Evolutionary conservation across 2,113 vertebrate species (phyloP).

Genomic region (Crocuta crocuta): DNA sequence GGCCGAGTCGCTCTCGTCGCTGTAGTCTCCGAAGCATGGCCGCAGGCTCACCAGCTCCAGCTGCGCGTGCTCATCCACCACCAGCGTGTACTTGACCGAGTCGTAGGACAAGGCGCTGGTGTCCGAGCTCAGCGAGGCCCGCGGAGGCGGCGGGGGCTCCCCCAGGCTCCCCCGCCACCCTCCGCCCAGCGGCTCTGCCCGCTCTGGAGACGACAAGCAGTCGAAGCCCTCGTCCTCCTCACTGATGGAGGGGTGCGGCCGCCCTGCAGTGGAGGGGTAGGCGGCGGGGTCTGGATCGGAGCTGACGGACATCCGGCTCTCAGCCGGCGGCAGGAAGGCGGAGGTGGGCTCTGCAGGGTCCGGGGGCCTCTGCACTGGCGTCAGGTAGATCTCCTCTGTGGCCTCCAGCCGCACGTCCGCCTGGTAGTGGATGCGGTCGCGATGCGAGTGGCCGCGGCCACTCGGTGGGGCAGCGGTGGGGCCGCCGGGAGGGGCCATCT

Average conservation of each 20-base stretch:
- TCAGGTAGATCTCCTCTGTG: slow-evolving; percentile 98
- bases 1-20: slow-evolving; percentile 96
- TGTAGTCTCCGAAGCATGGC: slow-evolving; percentile 96
- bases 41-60: slow-evolving; percentile 96
- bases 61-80: slow-evolving; percentile 97
- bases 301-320: slow-evolving; percentile 96
- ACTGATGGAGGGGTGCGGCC: slow-evolving; percentile 94
- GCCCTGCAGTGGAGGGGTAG: slow-evolving; percentile 90
- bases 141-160: slow-evolving; percentile 81
- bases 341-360: slow-evolving; percentile 88
- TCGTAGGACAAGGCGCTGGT: slow-evolving; percentile 97
- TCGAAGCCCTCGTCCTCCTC: slow-evolving; percentile 94
- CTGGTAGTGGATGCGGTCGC: slow-evolving; percentile 95
- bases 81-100: slow-evolving; percentile 97
- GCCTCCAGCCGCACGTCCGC: slow-evolving; percentile 94
- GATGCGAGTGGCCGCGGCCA: slow-evolving; percentile 83
- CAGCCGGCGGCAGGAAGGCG: slow-evolving; percentile 90
- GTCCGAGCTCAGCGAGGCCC: slow-evolving; percentile 95
- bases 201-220: slow-evolving; percentile 87
- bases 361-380: slow-evolving; percentile 93
- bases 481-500: slow-evolving; percentile 86
- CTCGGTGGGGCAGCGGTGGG: slow-evolving; percentile 57
- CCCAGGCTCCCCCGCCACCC: slow-evolving; percentile 81
- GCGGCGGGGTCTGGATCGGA: slow-evolving; percentile 93
- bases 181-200: slow-evolving; percentile 75